These are phyloP conservation scores for Eremophila alpestris DNA, from an alignment of 2,797 vertebrate species.

Conservation along the genomic window DNA sequence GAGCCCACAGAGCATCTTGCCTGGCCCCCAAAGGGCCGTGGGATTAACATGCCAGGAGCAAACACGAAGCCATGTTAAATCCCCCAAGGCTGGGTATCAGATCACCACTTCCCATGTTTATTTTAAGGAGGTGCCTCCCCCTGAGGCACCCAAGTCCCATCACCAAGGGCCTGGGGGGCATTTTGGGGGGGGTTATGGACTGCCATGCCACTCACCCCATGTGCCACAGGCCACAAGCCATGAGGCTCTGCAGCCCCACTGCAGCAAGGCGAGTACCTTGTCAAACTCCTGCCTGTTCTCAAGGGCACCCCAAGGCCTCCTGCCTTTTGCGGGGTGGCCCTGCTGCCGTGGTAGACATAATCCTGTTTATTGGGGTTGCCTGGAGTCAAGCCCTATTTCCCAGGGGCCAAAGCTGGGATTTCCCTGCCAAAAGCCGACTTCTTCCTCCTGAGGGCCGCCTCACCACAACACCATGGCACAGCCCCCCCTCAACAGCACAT, in stretches of 20 bases:
- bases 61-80: not conserved
- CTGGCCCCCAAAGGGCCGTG: fast-evolving
- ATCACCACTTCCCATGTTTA: constrained; percentile 51
- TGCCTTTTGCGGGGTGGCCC: fast-evolving
- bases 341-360: fast-evolving
- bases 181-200: not conserved
- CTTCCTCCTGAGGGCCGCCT: not conserved
- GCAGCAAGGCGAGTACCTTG: fast-evolving
- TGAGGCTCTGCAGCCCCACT: fast-evolving
- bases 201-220: fast-evolving
- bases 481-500: fast-evolving
- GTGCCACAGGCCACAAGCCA: not conserved
- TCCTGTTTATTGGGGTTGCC: not conserved
- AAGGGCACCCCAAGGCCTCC: not conserved
- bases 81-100: not conserved
- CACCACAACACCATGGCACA: fast-evolving
- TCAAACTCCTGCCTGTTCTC: fast-evolving
- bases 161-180: not conserved
- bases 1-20: fast-evolving
- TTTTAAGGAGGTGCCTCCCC: constrained; percentile 1
- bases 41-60: constrained; percentile 8
- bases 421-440: not conserved
- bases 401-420: not conserved
- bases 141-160: not conserved
- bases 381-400: fast-evolving